Percentiles rank a stretch among this genome's conserved stretches.
phyloP scores from a whole-genome alignment of 2,113 vertebrate genomes.

The Ammodytes marinus region DNA sequence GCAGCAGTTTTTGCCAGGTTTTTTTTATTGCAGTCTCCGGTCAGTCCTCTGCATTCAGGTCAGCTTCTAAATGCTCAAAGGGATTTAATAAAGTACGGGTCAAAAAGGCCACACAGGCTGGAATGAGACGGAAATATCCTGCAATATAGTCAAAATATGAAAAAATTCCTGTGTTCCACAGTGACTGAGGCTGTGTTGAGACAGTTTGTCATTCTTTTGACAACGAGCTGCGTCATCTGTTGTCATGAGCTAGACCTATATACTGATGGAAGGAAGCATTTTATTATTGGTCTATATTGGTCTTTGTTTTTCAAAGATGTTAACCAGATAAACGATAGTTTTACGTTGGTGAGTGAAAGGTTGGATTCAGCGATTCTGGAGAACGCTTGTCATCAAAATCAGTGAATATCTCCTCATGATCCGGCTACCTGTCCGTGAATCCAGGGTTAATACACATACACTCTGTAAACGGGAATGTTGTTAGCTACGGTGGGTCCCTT shows the following conservation, averaged over 20 bases:
- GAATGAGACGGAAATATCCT: conserved; percentile 51
- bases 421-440: too few relatives aligned
- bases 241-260: conserved; percentile 5
- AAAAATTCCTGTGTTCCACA: conserved; percentile 58
- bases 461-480: too few relatives aligned
- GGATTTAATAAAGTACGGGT: conserved; percentile 69
- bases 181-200: conserved; percentile 26
- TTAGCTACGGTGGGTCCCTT: too few relatives aligned
- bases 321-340: too few relatives aligned
- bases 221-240: conserved; percentile 56
- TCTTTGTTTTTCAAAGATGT: too few relatives aligned
- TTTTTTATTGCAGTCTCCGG: conserved; percentile 42
- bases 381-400: too few relatives aligned
- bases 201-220: conserved; percentile 26
- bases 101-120: conserved; percentile 59
- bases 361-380: too few relatives aligned
- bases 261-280: neutral
- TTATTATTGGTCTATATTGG: neutral
- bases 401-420: too few relatives aligned
- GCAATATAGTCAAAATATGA: conserved; percentile 48
- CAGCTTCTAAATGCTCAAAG: conserved; percentile 54
- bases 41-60: conserved; percentile 60
- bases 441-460: too few relatives aligned
- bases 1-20: conserved; percentile 25
- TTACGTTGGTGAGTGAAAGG: too few relatives aligned